Conservation (phyloP, 2,113 vertebrate genomes). For the Gallinago paraguaiae region DNA sequence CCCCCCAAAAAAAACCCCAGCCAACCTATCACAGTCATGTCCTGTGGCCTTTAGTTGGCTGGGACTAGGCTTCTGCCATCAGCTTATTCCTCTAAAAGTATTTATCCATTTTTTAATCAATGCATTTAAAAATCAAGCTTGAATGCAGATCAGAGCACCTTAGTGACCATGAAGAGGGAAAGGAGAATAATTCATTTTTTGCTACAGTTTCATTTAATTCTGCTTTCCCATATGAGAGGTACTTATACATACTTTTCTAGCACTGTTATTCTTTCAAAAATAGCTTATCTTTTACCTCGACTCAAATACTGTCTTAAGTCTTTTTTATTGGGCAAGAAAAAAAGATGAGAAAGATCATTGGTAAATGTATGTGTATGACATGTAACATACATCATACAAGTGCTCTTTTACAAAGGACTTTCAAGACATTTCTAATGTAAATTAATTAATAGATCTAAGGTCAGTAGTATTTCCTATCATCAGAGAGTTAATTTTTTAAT, state of each 20-base stretch:
- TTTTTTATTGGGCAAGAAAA: neutral
- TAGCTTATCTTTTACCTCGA: fast-evolving
- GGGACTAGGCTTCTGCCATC: neutral
- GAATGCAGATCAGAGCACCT: neutral
- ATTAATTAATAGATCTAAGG: neutral
- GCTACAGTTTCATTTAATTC: neutral
- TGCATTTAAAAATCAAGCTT: neutral
- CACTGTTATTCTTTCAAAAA: neutral
- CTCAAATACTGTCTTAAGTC: neutral
- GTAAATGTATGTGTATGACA: neutral
- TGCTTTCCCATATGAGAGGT: neutral
- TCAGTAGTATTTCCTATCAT: neutral
- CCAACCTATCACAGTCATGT: neutral
- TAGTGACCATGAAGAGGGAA: neutral
- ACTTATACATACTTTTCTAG: neutral
- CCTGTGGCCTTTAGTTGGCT: neutral
- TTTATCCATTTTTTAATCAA: neutral
- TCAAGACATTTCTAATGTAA: neutral
- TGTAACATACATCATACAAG: neutral
- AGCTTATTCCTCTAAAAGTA: neutral
- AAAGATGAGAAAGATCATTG: neutral
- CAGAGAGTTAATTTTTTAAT: neutral
- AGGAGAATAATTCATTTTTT: neutral
- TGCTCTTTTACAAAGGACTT: neutral
- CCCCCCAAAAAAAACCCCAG: neutral